Base-by-base conservation (phyloP, 2,888 invertebrate genomes). In the Drosophila macrothrix region DNA sequence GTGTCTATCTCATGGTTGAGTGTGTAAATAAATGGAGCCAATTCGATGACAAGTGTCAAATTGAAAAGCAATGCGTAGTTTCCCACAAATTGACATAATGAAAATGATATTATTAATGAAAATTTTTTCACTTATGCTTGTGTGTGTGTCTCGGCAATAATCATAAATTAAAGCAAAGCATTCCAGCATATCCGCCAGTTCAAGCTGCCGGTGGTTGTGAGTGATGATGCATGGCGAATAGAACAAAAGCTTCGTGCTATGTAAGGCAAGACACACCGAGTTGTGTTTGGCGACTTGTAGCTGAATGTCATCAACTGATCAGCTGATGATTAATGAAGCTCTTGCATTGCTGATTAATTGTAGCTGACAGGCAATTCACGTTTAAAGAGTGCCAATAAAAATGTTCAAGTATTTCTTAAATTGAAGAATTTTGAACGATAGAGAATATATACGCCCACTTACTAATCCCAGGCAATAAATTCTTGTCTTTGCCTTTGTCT, bases 41-140 rank as follows among this genome's bases (percentile, higher is more conserved):
- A 78, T 67, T 68, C 73, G 73, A 65, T 81, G 78, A 66, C 82
- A 81, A 73, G 68, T 22, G 55, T 12, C 25, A 43, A 60, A 41
- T 35, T 31, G 43, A 62, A 68, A 73, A 71, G 63, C 7, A 59
- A 59, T 76, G 66, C 67, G 67, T 64, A 59, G 67, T 68, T 72
- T 67, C 35, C 22, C 35, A 29, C 41, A 39, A 73, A 82, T 86
- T 72, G 84, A 76, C 84, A 88, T 78, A 88, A 86, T 84, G 81
- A 83, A 88, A 86, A 75, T 56, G 59, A 78, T 58, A 86, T 84
- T 76, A 88, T 88, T 84, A 86, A 84, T 75, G 84, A 60, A 25
- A 74, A 39, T 33, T 67, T 61, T 66, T 75, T 54, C 55, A 43
- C 66, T 37, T 41, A 43, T 22, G 33, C 16, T 35, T 54, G 53